Conservation (phyloP, 2,797 vertebrate genomes). For the Myotis vivesi region DNA sequence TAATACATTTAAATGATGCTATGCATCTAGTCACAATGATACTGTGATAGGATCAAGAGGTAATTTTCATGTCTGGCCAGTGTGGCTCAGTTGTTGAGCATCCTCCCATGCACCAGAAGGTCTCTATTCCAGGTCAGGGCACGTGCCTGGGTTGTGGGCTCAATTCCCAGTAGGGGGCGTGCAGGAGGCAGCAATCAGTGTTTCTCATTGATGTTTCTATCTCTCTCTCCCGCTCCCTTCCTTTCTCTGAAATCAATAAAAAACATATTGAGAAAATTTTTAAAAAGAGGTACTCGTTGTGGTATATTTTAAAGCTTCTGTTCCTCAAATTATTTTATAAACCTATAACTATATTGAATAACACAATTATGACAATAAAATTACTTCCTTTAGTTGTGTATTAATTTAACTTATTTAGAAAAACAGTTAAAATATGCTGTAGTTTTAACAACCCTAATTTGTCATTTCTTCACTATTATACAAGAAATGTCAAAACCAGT, state of each 20-base stretch:
- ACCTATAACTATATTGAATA: not conserved
- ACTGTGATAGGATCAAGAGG: not conserved
- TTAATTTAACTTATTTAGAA: slow-evolving; percentile 29
- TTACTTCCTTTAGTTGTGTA: not conserved
- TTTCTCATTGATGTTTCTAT: no score
- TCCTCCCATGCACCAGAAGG: no score
- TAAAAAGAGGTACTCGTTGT: not conserved
- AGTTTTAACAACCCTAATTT: slow-evolving; percentile 28
- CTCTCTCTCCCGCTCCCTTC: no score
- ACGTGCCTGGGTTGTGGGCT: no score
- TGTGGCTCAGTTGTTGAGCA: no score
- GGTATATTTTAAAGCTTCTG: not conserved
- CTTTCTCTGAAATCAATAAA: no score
- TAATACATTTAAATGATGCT: not conserved
- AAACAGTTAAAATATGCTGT: not conserved
- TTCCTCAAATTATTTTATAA: not conserved
- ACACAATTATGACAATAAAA: not conserved
- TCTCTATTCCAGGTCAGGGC: no score
- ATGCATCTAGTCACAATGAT: not conserved
- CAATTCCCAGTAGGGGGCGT: no score
- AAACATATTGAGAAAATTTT: no score
- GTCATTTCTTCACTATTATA: not conserved
- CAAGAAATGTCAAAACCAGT: not conserved
- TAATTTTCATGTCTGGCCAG: not conserved
- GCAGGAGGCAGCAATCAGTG: no score